Percentiles rank a stretch among this genome's conserved stretches.
Conservation (phyloP, 1,140 invertebrate species). For the Apis dorsata region DNA sequence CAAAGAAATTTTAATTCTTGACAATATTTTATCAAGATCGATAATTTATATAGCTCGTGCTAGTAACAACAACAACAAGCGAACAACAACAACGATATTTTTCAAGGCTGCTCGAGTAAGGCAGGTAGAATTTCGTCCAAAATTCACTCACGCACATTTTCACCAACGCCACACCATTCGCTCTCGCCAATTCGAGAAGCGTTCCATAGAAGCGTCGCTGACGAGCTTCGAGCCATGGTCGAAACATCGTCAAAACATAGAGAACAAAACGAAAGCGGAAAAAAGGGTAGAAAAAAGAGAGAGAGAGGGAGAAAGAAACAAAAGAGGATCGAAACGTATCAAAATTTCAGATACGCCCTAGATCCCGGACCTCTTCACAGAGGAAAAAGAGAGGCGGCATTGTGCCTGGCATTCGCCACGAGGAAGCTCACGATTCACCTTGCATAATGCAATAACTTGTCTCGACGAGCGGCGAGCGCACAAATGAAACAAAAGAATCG, state of each 20-base stretch:
- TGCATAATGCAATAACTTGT: slow-evolving; percentile 49
- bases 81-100: no score
- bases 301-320: neutral
- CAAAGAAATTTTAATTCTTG: no score
- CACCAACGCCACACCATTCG: no score
- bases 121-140: no score
- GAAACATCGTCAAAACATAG: neutral
- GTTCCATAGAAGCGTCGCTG: no score
- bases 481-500: slow-evolving; percentile 43
- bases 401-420: neutral
- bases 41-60: no score
- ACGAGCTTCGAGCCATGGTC: no score
- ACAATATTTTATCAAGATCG: no score
- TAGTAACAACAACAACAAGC: no score
- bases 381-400: neutral
- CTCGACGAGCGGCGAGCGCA: slow-evolving; percentile 20
- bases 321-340: slow-evolving; percentile 27
- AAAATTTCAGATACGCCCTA: slow-evolving; percentile 33
- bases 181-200: no score
- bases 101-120: no score
- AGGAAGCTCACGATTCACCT: slow-evolving; percentile 25
- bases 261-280: neutral
- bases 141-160: no score
- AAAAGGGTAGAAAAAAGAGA: neutral
- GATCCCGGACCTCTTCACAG: neutral